A percentile compares a stretch with the other conserved stretches of the same genome.
phyloP scores from a whole-genome alignment of 1,140 invertebrate genomes.

The Drosophila rufa region DNA sequence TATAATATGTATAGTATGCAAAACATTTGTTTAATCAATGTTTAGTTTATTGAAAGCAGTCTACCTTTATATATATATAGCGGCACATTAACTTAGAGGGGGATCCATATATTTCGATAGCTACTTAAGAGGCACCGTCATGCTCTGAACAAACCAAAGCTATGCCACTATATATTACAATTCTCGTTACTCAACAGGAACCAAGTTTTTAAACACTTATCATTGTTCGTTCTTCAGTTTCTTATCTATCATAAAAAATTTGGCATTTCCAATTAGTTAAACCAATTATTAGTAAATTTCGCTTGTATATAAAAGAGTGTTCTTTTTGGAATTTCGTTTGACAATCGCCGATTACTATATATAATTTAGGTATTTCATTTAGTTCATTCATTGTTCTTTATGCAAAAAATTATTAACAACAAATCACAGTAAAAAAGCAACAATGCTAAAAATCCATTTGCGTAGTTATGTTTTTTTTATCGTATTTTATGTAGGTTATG shows the following conservation, averaged over 20 bases:
- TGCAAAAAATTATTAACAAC: slow-evolving; percentile 69
- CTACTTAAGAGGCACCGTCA: neutral
- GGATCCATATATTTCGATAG: slow-evolving; percentile 2
- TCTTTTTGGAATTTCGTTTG: slow-evolving; percentile 40
- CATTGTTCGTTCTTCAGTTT: slow-evolving; percentile 17
- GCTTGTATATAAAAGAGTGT: slow-evolving; percentile 40
- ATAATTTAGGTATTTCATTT: slow-evolving; percentile 26
- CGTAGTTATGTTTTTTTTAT: slow-evolving; percentile 24
- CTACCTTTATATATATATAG: slow-evolving; percentile 53
- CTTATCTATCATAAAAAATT: slow-evolving; percentile 67
- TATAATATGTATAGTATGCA: slow-evolving; percentile 35
- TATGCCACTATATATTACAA: slow-evolving; percentile 49
- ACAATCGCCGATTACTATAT: slow-evolving; percentile 49
- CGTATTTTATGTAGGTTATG: slow-evolving; percentile 15
- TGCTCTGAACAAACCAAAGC: neutral
- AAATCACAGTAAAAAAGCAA: slow-evolving; percentile 82
- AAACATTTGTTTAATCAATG: slow-evolving; percentile 36
- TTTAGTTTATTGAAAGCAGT: slow-evolving; percentile 62
- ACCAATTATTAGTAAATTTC: slow-evolving; percentile 48
- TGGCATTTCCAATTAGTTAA: slow-evolving; percentile 63
- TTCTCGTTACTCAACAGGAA: slow-evolving; percentile 70
- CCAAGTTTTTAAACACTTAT: slow-evolving; percentile 65
- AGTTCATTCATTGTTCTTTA: slow-evolving; percentile 54
- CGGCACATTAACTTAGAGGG: slow-evolving; percentile 25
- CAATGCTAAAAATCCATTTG: slow-evolving; percentile 65